phyloP scores from a whole-genome alignment of 1,140 invertebrate genomes.

The Macrosteles quadrilineatus region DNA sequence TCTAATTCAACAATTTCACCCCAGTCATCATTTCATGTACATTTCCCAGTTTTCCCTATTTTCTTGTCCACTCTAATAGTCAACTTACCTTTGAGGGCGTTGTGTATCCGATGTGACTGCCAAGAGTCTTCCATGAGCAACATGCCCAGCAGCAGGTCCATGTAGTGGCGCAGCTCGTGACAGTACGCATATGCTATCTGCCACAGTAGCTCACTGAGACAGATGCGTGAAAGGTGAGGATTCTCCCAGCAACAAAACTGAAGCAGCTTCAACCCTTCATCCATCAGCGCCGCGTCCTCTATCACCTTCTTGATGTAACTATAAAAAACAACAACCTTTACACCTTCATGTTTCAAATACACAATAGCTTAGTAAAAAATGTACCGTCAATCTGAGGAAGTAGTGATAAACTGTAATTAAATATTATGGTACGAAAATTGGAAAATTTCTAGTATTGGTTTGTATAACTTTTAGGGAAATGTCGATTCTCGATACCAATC shows the following conservation, averaged over 20 bases:
- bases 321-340: constrained; percentile 42
- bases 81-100: constrained; percentile 89
- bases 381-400: too few species aligned
- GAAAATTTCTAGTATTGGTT: too few species aligned
- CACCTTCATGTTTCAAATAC: too few species aligned
- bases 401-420: too few species aligned
- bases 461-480: too few species aligned
- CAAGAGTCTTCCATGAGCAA: constrained; percentile 92
- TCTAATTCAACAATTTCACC: too few species aligned
- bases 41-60: too few species aligned
- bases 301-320: constrained; percentile 95
- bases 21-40: too few species aligned
- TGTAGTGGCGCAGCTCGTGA: constrained; percentile 89
- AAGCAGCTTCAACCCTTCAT: constrained; percentile 85
- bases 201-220: constrained; percentile 89
- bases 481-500: too few species aligned
- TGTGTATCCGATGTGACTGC: constrained; percentile 91
- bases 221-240: constrained; percentile 84
- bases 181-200: constrained; percentile 94
- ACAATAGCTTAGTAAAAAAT: too few species aligned
- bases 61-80: too few species aligned
- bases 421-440: too few species aligned
- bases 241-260: constrained; percentile 98
- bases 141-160: constrained; percentile 85
- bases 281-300: constrained; percentile 88